Conservation (phyloP, 2,888 invertebrate genomes). For the Mesoligia furuncula region DNA sequence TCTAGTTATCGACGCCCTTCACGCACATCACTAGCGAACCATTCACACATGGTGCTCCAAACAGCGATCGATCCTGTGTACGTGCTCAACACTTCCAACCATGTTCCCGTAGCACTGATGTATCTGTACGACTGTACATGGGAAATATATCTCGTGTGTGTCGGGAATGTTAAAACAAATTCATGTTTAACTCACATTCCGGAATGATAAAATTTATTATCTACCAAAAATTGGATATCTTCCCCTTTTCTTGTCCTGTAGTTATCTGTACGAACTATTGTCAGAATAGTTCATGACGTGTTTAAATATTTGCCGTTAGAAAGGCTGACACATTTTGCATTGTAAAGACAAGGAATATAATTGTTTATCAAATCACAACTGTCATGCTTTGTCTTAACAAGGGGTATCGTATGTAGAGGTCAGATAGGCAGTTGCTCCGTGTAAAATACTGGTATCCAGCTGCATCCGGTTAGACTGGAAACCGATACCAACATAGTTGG, state of each 20-base stretch:
- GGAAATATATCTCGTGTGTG: constrained; percentile 27
- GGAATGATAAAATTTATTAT: background rate
- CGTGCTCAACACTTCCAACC: constrained; percentile 37
- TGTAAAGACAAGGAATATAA: too few relatives aligned
- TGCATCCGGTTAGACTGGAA: too few relatives aligned
- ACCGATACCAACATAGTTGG: too few relatives aligned
- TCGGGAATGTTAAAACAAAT: constrained; percentile 35
- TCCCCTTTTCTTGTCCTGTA: background rate
- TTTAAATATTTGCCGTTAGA: background rate
- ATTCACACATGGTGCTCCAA: constrained; percentile 81
- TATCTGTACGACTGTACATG: constrained; percentile 47
- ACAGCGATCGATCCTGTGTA: constrained; percentile 83
- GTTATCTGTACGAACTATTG: background rate
- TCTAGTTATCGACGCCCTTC: constrained; percentile 39
- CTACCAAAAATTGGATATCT: background rate
- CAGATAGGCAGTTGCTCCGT: too few relatives aligned
- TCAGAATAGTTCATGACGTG: background rate
- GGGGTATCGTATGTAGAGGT: too few relatives aligned
- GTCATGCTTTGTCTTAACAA: too few relatives aligned
- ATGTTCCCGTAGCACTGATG: constrained; percentile 35
- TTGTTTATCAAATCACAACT: too few relatives aligned
- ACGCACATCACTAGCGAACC: constrained; percentile 70
- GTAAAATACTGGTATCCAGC: too few relatives aligned
- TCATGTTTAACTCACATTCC: constrained; percentile 1
- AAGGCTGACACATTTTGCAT: too few relatives aligned